Evolutionary conservation across 2,113 vertebrate species (phyloP).

Genomic region (Haemorhous mexicanus): DNA sequence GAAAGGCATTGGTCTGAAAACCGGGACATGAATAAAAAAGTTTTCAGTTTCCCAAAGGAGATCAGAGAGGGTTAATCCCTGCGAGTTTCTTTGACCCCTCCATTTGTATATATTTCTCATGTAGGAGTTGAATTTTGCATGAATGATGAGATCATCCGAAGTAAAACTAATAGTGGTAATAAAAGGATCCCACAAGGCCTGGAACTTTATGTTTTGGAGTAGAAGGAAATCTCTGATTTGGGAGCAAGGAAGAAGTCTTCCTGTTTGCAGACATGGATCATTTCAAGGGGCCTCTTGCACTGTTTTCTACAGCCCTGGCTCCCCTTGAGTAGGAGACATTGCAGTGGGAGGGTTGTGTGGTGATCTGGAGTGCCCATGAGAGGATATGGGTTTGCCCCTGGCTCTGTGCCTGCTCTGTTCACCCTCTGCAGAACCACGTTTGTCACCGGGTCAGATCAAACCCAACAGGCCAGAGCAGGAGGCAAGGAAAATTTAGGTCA

Average conservation of each 20-base stretch:
- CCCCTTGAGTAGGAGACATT: background rate
- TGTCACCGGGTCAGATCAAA: background rate
- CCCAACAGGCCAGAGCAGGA: background rate
- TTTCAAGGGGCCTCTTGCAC: background rate
- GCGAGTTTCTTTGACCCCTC: constrained; percentile 19
- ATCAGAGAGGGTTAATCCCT: constrained; percentile 9
- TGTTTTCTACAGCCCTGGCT: background rate
- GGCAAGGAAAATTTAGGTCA: background rate
- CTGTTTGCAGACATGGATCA: background rate
- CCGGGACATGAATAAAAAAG: background rate
- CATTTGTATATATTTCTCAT: background rate
- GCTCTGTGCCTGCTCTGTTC: background rate
- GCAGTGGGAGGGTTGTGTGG: background rate
- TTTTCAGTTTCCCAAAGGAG: constrained; percentile 17
- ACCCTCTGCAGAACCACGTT: rapidly evolving
- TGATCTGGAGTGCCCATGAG: background rate
- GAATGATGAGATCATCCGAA: constrained; percentile 39
- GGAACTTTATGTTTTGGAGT: background rate
- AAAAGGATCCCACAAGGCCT: background rate
- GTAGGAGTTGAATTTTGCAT: constrained; percentile 14
- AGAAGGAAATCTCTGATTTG: background rate
- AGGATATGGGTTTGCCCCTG: background rate
- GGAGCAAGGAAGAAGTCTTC: background rate
- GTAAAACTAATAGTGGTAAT: background rate
- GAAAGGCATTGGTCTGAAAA: constrained; percentile 39